Conservation (phyloP, 2,797 vertebrate species). For the Sebastes trivittatus region DNA sequence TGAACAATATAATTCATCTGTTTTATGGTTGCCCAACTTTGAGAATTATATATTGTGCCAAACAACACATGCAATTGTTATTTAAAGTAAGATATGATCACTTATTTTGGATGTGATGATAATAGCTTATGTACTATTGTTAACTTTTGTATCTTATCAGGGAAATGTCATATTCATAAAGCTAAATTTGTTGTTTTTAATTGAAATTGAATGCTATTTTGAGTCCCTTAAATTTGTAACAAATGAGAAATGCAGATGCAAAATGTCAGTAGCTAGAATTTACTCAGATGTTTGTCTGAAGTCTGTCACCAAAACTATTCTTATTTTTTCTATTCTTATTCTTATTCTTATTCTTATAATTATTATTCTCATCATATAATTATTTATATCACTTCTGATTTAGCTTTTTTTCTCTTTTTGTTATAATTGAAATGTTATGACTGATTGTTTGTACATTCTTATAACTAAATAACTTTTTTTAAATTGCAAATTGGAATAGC, state of each 20-base stretch:
- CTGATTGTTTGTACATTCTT: background rate
- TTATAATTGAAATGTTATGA: background rate
- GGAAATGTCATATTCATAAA: background rate
- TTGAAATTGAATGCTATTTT: too few species aligned
- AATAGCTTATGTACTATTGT: background rate
- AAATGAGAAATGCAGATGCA: too few species aligned
- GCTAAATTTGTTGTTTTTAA: too few species aligned
- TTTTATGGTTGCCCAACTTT: background rate
- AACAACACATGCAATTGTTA: background rate
- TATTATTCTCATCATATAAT: too few species aligned
- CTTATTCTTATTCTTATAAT: too few species aligned
- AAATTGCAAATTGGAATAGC: background rate
- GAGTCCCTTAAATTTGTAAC: too few species aligned
- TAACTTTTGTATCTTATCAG: background rate
- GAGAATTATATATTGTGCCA: background rate
- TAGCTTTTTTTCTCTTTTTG: background rate
- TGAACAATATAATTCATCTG: background rate
- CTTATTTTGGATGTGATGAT: background rate
- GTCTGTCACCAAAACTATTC: background rate
- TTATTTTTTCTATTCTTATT: background rate
- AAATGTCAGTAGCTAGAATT: too few species aligned
- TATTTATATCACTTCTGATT: too few species aligned
- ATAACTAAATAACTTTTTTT: background rate
- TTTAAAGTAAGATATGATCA: background rate
- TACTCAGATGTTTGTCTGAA: background rate